Evolutionary conservation across 1,140 invertebrate species (phyloP), one percentile per base, ranked within the genome.

Genomic region (Drosophila kanapiae): DNA sequence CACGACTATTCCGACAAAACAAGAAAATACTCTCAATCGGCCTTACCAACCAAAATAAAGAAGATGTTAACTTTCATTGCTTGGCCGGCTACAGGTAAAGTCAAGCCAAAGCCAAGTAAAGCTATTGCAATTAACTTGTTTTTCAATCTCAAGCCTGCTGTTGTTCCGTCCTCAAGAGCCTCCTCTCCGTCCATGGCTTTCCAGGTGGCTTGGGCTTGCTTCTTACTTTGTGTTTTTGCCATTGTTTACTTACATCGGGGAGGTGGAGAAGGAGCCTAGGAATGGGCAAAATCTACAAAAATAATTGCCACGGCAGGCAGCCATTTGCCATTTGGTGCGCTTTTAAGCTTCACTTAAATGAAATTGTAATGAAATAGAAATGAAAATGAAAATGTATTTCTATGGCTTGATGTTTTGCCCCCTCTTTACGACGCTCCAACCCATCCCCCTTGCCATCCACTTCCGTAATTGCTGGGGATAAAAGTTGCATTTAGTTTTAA

Each of bases 321-420:
- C 77, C 85, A 78, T 78, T 78, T 71, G 75, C 75, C 75, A 87
- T 87, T 87, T 83, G 80, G 84, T 87, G 84, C 80, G 84, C 83
- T 87, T 87, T 87, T 87, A 87, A 87, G 83, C 84, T 87, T 84
- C 84, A 80, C 84, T 88, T 87, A 87, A 87, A 87, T 87, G 84
- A 87, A 87, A 87, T 87, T 87, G 83, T 87, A 87, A 88, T 87
- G 84, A 87, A 87, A 87, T 88, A 88, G 83, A 88, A 87, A 87
- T 87, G 84, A 80, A 82, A 83, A 82, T 81, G 80, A 84, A 86
- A 86, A 87, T 90, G 76, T 84, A 90, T 88, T 90, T 90, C 72
- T 87, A 90, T 87, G 84, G 85, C 85, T 90, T 87, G 80, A 87
- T 87, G 84, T 77, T 84, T 90, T 72, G 58, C 75, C 77, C 38